A percentile compares a stretch with the other conserved stretches of the same genome.
Conservation (phyloP, 2,888 invertebrate species). For the Synergus gifuensis region DNA sequence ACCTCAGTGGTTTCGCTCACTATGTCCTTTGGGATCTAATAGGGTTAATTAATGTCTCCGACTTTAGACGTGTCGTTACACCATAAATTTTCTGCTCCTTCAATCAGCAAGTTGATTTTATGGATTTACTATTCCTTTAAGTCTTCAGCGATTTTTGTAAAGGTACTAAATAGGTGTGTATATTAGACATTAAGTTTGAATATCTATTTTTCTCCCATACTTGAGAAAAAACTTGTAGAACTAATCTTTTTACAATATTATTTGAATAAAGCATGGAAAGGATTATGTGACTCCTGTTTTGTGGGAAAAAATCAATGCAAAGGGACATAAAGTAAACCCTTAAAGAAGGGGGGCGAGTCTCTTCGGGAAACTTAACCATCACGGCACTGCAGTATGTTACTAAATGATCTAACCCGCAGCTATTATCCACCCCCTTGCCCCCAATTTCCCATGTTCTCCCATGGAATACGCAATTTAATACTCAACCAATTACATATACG, state of each 20-base stretch:
- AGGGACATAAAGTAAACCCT: constrained; percentile 32
- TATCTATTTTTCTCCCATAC: too few species aligned
- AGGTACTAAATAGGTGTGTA: too few species aligned
- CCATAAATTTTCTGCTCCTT: background rate
- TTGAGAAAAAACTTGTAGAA: too few species aligned
- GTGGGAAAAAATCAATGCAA: constrained; percentile 26
- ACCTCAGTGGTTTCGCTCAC: constrained; percentile 41
- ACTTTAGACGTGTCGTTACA: background rate
- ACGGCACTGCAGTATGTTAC: constrained; percentile 75
- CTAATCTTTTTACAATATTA: too few species aligned
- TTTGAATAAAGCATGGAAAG: background rate
- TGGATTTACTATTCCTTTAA: too few species aligned
- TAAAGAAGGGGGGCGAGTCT: constrained; percentile 39
- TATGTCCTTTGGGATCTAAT: constrained; percentile 22
- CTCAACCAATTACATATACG: constrained; percentile 78
- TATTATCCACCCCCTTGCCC: constrained; percentile 69
- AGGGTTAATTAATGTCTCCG: constrained; percentile 28
- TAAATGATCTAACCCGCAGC: constrained; percentile 75
- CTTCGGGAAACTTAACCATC: constrained; percentile 63
- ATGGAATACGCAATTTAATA: constrained; percentile 78
- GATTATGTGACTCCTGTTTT: background rate
- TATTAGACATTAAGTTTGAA: too few species aligned
- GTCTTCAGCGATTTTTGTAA: too few species aligned
- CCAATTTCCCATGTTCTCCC: constrained; percentile 58
- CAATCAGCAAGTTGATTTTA: background rate